phyloP scores from a whole-genome alignment of 2,113 vertebrate genomes.

The Halichoerus grypus region DNA sequence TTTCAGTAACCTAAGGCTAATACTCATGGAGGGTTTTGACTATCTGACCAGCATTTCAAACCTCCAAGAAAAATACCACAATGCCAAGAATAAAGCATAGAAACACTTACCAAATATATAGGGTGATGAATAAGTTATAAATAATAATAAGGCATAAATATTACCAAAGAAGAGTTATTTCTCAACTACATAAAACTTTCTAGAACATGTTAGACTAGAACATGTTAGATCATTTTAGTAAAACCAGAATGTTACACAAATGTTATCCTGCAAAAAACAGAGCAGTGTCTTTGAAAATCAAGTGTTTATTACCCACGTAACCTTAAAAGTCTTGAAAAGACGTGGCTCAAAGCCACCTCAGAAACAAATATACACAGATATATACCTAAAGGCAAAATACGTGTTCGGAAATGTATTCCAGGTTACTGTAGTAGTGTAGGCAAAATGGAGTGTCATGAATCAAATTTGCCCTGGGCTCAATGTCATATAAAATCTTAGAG shows the following conservation, averaged over 20 bases:
- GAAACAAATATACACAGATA: not conserved
- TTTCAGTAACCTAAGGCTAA: not conserved
- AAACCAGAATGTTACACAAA: not conserved
- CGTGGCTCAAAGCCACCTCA: not conserved
- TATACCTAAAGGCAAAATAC: not conserved
- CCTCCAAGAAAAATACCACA: not conserved
- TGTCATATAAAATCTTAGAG: not conserved
- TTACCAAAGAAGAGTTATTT: not conserved
- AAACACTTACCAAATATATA: not conserved
- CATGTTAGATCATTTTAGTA: not conserved
- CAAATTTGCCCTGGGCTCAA: not conserved
- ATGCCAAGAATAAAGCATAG: not conserved
- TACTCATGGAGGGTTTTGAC: not conserved
- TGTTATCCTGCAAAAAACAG: not conserved
- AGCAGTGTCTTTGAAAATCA: not conserved
- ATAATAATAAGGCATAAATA: not conserved
- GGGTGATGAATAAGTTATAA: not conserved
- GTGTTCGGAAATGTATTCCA: not conserved
- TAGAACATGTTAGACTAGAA: not conserved
- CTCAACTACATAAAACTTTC: slow-evolving; percentile 4
- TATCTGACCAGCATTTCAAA: not conserved
- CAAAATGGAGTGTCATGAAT: not conserved
- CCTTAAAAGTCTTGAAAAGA: not conserved
- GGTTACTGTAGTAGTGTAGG: not conserved
- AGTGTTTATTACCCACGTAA: not conserved